phyloP scores from a whole-genome alignment of 2,797 vertebrate genomes.

The Picus viridis region DNA sequence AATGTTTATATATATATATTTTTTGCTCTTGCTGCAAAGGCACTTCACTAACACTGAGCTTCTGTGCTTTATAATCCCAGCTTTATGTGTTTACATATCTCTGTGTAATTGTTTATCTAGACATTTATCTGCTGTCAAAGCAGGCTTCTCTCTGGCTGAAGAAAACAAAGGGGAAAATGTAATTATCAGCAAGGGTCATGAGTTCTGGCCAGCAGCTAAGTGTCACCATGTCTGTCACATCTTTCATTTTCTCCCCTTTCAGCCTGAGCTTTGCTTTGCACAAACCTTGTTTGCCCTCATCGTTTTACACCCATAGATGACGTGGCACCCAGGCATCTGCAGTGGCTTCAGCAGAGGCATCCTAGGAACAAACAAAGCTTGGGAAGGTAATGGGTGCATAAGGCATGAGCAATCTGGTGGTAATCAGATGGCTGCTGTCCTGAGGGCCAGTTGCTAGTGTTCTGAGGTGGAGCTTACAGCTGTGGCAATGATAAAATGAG shows the following conservation, averaged over 20 bases:
- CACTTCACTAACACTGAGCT: background rate
- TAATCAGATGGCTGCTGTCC: background rate
- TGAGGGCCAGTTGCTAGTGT: background rate
- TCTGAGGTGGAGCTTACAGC: background rate
- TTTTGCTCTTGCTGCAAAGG: background rate
- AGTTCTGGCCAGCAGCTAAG: background rate
- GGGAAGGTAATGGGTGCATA: background rate
- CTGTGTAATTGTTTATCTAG: too few species aligned
- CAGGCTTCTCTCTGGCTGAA: background rate
- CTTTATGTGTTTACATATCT: background rate
- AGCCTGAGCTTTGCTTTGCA: background rate
- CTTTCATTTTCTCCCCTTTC: background rate
- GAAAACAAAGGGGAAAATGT: background rate
- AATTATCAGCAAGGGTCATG: background rate
- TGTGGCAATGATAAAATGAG: background rate
- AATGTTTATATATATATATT: accelerated
- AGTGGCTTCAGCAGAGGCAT: background rate
- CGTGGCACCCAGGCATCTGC: background rate
- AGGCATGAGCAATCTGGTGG: background rate
- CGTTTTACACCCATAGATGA: background rate
- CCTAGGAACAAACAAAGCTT: background rate
- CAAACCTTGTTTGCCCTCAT: background rate
- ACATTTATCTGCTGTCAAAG: background rate
- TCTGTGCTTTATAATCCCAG: background rate
- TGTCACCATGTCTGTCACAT: accelerated